A percentile compares a stretch with the other conserved stretches of the same genome.
Conservation (phyloP, 2,113 vertebrate genomes). For the Drymodes brunneopygia region DNA sequence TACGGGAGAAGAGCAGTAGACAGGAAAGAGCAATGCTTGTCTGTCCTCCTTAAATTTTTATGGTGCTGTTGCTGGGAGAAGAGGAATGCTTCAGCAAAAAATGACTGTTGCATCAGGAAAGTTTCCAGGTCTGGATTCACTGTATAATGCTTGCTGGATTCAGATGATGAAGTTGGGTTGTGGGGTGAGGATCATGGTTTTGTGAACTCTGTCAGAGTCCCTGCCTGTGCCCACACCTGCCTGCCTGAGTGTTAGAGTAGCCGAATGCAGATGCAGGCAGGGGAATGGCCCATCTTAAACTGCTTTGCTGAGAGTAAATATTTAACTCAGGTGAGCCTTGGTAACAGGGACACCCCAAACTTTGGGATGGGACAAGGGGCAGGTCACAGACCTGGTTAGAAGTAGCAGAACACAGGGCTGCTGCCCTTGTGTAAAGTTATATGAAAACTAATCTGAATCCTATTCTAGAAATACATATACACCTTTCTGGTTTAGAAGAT, state of each 20-base stretch:
- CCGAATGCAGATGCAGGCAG: not conserved
- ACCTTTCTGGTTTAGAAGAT: not conserved
- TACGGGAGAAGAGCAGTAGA: not conserved
- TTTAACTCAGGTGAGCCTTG: not conserved
- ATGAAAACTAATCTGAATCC: not conserved
- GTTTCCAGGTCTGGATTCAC: not conserved
- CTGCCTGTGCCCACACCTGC: not conserved
- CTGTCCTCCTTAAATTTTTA: not conserved
- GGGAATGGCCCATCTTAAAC: not conserved
- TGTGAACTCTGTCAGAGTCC: rapidly evolving
- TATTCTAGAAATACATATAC: not conserved
- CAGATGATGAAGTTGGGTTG: not conserved
- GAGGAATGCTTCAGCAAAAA: not conserved
- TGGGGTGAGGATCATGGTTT: not conserved
- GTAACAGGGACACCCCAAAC: not conserved
- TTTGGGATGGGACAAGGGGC: not conserved
- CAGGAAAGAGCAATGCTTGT: not conserved
- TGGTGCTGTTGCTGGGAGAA: not conserved
- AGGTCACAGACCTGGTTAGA: not conserved
- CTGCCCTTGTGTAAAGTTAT: not conserved
- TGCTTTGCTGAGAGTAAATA: not conserved
- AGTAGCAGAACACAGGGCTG: rapidly evolving
- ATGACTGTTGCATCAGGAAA: not conserved
- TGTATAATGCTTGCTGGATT: not conserved
- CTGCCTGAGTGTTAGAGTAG: rapidly evolving